A percentile compares a stretch with the other conserved stretches of the same genome.
Conservation (phyloP, 2,888 invertebrate genomes). For the Smittia sp. region DNA sequence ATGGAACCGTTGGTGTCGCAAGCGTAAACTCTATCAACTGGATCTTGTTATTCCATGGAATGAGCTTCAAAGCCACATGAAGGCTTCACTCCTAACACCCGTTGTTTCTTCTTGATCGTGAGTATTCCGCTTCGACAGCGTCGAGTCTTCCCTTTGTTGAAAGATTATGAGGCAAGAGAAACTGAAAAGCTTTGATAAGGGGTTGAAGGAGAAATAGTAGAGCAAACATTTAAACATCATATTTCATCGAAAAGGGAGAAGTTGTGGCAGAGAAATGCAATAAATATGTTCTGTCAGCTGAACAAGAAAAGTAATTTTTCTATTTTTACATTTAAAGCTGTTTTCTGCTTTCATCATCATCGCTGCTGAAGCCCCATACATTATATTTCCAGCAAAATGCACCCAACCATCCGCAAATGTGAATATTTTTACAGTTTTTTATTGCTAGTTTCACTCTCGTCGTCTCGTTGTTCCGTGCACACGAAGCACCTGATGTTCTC, state of each 20-base stretch:
- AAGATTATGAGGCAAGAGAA: background rate
- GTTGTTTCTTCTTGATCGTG: too few species aligned
- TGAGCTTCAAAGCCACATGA: too few species aligned
- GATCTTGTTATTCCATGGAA: too few species aligned
- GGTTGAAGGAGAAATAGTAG: background rate
- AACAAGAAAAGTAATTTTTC: slow-evolving; percentile 34
- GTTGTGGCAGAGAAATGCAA: slow-evolving; percentile 12
- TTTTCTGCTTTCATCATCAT: slow-evolving; percentile 12
- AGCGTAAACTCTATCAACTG: too few species aligned
- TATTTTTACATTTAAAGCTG: slow-evolving; percentile 18
- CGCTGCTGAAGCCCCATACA: background rate
- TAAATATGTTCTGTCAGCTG: slow-evolving; percentile 35
- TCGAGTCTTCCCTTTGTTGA: too few species aligned
- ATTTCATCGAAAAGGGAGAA: slow-evolving; percentile 23
- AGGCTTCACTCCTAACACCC: too few species aligned
- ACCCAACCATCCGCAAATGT: slow-evolving; percentile 8
- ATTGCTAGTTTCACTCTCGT: background rate
- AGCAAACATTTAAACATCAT: slow-evolving; percentile 32
- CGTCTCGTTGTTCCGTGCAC: background rate
- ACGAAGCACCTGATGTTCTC: slow-evolving; percentile 10
- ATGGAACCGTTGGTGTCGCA: too few species aligned
- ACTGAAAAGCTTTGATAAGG: slow-evolving; percentile 24
- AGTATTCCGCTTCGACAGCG: too few species aligned
- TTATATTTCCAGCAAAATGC: background rate
- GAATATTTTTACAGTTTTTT: slow-evolving; percentile 2